Evolutionary conservation across 2,888 invertebrate species (phyloP), one percentile per base, ranked within the genome.

Genomic region (Ametastegia equiseti): DNA sequence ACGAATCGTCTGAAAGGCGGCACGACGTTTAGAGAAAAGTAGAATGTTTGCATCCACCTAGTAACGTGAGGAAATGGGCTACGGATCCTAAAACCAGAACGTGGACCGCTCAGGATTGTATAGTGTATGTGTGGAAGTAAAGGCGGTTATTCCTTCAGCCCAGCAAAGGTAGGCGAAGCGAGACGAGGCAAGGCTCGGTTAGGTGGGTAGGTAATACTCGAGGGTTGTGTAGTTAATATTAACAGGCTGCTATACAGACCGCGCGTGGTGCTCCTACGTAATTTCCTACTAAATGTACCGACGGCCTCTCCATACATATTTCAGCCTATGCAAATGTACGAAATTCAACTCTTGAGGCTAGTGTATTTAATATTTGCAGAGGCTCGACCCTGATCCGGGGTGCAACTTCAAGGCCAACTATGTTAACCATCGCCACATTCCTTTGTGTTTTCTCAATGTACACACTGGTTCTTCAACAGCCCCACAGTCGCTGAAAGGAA

Each of bases 291-390:
- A 88, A 89, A 89, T 85, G 87, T 86, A 87, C 86, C 85, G 86
- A 88, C 86, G 86, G 85, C 75, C 87, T 88, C 85, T 83, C 85
- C 85, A 89, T 90, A 88, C 88, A 90, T 90, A 90, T 89, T 90
- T 89, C 87, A 89, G 82, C 81, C 81, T 84, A 71, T 60, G 69
- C 80, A 60, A 69, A 73, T 80, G 80, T 45, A 73, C 57, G 73
- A 71, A 73, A 71, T 42, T 60, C 47, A 39, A 39, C 23, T 39
- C 36, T 5, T n/a, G 23, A 36, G 73, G 27, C 60, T 19, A 54
- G 73, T 45, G 75, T 54, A 75, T 75, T 75, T 54, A 75, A 75
- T 75, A 75, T 75, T 75, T 75, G 75, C 54, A 33, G 54, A 75
- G 75, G 54, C 75, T 75, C 75, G 19, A 36, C 19, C 50, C 50